Evolutionary conservation across 2,888 invertebrate species (phyloP).

Genomic region (Zygothrica quintamaculata): DNA sequence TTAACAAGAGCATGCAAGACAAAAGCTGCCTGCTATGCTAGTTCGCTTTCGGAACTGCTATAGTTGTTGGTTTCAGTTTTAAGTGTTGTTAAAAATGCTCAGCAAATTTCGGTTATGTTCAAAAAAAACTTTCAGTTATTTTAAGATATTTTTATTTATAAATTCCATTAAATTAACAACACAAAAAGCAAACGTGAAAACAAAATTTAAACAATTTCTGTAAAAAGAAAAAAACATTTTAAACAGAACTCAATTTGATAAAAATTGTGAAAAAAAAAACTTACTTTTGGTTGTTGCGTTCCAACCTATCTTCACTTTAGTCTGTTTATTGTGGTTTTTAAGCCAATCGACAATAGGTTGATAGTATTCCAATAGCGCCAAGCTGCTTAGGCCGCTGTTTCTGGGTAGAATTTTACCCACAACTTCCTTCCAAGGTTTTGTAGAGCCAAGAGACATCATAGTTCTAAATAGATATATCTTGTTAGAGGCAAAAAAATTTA

Average conservation of each 20-base stretch:
- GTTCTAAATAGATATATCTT: slow-evolving; percentile 74
- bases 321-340: slow-evolving; percentile 66
- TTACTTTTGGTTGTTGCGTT: slow-evolving; percentile 78
- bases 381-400: slow-evolving; percentile 89
- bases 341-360: slow-evolving; percentile 85
- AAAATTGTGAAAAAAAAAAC: slow-evolving; percentile 7
- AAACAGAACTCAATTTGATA: background rate
- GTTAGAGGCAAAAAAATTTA: background rate
- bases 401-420: slow-evolving; percentile 90
- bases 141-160: slow-evolving; percentile 18
- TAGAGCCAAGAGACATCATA: slow-evolving; percentile 87
- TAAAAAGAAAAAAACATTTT: slow-evolving; percentile 24
- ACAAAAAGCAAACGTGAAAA: background rate
- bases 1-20: slow-evolving; percentile 12
- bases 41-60: slow-evolving; percentile 5
- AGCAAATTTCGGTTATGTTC: too few species aligned
- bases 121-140: too few species aligned
- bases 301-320: slow-evolving; percentile 80
- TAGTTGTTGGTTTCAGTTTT: background rate
- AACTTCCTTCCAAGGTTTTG: slow-evolving; percentile 91
- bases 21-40: slow-evolving; percentile 2
- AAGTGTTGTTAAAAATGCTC: slow-evolving; percentile 29
- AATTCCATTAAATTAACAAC: background rate
- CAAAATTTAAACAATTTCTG: slow-evolving; percentile 61
- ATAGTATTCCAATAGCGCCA: slow-evolving; percentile 92